Evolutionary conservation across 2,888 invertebrate species (phyloP), one percentile per base, ranked within the genome.

Genomic region (Drosophila recens): DNA sequence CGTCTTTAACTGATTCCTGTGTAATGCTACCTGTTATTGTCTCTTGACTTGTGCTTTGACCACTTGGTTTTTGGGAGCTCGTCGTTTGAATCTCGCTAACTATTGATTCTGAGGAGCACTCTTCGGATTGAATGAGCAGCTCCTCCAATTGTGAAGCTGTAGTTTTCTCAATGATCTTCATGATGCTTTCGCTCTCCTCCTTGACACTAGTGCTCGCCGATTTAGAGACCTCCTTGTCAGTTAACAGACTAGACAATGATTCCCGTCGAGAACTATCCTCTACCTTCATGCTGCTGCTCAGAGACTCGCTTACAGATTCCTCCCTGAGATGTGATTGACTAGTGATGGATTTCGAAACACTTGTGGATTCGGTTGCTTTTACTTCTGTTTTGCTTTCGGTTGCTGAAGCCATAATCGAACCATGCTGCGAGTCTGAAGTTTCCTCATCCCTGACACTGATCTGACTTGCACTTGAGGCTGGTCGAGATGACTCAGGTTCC

Each of bases 61-160:
- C 70, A 68, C 46, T 65, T 17, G 57, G 40, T 64, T 86, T 86
- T 20, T 78, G 80, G 17, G 65, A 49, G 43, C 53, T 80, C 4
- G 71, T 75, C 13, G 84, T 80, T 46, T 87, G 84, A 17, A 86
- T 83, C 64, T 91, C 87, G 52, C 88, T 90, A 8, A 88, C 81
- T 17, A 91, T 70, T 3, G 87, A 90, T 71, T 91, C 87, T 0
- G 87, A 85, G 13, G 87, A 87, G 54, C 86, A 89, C 51, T 91
- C 85, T 34, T 90, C 89, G 0, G 88, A 87, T 49, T 89, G 82
- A 43, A 80, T 62, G 3, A 77, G 69, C 13, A 72, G 42, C 23
- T 90, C 80, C 33, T 88, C 89, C 57, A 71, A 15, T 23, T 79
- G 80, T 11, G 84, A 79, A 20, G 79, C 27, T 1, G 75, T 57